phyloP scores from a whole-genome alignment of 2,797 vertebrate species.

The Amblyraja radiata region DNA sequence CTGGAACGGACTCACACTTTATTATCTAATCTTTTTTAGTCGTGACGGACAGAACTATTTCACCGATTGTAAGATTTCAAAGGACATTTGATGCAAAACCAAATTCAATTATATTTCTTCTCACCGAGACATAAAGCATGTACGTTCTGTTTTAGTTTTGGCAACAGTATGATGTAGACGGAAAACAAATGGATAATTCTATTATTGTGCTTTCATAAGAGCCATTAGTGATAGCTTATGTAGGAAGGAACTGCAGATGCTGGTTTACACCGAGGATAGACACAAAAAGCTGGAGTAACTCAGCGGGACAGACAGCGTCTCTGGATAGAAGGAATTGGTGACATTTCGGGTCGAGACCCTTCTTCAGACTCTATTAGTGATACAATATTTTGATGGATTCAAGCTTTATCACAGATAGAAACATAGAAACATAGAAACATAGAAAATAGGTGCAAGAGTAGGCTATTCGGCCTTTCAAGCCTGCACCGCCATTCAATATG shows the following conservation, averaged over 20 bases:
- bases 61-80: too few relatives aligned
- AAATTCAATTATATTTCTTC: background rate
- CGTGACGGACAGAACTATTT: too few relatives aligned
- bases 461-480: too few relatives aligned
- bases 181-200: background rate
- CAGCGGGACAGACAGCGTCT: too few relatives aligned
- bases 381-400: background rate
- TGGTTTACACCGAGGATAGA: too few relatives aligned
- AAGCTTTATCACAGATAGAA: background rate
- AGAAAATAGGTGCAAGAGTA: too few relatives aligned
- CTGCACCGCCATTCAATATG: too few relatives aligned
- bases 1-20: background rate
- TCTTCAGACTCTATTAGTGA: background rate
- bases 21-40: background rate
- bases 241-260: too few relatives aligned
- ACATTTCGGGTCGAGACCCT: too few relatives aligned
- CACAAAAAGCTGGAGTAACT: too few relatives aligned
- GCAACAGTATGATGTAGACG: background rate
- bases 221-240: background rate
- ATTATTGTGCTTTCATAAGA: background rate
- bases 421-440: too few relatives aligned
- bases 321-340: too few relatives aligned
- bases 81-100: background rate
- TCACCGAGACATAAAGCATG: background rate
- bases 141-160: background rate